phyloP scores from a whole-genome alignment of 2,113 vertebrate genomes.

The Monopterus albus region DNA sequence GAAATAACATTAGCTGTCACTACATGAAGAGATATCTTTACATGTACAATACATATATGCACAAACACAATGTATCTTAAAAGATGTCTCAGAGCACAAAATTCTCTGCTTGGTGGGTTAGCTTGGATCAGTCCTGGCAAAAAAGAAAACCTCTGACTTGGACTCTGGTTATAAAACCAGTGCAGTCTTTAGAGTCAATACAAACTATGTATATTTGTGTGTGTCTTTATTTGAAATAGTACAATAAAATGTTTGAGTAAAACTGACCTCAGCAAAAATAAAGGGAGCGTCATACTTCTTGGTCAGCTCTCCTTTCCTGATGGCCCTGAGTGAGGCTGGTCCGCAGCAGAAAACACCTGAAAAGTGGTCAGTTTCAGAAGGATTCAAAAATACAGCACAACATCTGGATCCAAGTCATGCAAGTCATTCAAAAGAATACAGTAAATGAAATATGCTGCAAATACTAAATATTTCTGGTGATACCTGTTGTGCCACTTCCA shows the following conservation, averaged over 20 bases:
- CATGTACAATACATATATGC: background rate
- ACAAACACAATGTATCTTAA: background rate
- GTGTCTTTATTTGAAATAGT: background rate
- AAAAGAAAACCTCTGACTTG: too few species aligned
- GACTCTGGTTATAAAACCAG: background rate
- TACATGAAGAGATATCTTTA: background rate
- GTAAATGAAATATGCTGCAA: background rate
- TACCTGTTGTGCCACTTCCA: background rate
- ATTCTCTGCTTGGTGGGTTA: background rate
- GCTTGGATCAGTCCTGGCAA: background rate
- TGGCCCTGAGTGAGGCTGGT: constrained; percentile 85
- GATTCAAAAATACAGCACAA: background rate
- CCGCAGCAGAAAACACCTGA: constrained; percentile 91
- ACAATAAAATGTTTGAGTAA: background rate
- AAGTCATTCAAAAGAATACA: background rate
- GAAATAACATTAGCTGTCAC: background rate
- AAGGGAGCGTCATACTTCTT: constrained; percentile 88
- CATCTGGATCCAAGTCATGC: too few species aligned
- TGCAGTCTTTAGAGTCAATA: background rate
- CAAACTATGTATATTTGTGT: too few species aligned
- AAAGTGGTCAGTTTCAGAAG: background rate
- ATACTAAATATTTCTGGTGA: background rate
- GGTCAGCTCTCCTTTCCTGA: constrained; percentile 88
- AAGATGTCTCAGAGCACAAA: background rate
- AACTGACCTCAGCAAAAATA: constrained; percentile 90